Percentiles rank a stretch among this genome's conserved stretches.
Evolutionary conservation across 2,113 vertebrate genomes (phyloP).

Genomic region (Orthonyx spaldingii): DNA sequence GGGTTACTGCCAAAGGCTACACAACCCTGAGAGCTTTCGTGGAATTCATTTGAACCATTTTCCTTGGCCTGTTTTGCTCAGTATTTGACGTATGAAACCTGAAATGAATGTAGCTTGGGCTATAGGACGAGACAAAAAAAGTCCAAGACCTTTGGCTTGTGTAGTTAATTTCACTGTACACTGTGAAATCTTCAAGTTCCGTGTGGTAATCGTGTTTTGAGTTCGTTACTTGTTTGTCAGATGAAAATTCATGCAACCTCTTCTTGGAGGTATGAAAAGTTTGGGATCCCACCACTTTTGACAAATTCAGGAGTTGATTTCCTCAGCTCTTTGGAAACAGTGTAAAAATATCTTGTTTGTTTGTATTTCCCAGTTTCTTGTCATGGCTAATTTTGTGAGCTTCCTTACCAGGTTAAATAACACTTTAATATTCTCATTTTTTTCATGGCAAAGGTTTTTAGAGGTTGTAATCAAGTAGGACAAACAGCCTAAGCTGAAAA

Average conservation of each 20-base stretch:
- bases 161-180: background rate
- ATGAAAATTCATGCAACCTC: background rate
- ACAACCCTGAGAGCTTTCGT: background rate
- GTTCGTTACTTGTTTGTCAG: background rate
- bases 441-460: background rate
- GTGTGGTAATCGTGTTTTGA: background rate
- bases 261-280: background rate
- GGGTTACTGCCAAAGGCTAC: background rate
- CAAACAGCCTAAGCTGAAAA: background rate
- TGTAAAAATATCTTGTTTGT: background rate
- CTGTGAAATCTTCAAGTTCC: background rate
- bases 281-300: background rate
- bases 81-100: background rate
- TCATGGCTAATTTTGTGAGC: background rate
- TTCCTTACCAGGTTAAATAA: background rate
- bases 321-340: background rate
- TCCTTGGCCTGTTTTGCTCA: conserved; percentile 1
- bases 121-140: background rate
- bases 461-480: background rate
- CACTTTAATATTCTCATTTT: background rate
- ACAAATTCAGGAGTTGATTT: background rate
- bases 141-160: background rate
- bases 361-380: background rate
- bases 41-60: background rate
- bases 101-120: background rate